Conservation (phyloP, 2,888 invertebrate genomes). For the Tetranychus piercei region DNA sequence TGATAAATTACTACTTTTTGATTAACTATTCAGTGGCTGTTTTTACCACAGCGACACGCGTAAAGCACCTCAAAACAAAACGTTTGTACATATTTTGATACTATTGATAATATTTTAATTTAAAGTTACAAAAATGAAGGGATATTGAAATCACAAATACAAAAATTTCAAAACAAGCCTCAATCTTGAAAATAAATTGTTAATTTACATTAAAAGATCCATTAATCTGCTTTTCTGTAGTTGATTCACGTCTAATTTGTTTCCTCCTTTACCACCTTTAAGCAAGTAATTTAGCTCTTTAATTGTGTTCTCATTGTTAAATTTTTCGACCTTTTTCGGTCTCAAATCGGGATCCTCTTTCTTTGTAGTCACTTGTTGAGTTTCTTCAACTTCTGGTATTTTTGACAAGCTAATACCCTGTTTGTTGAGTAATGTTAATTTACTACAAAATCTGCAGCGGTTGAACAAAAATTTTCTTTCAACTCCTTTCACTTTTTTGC, state of each 20-base stretch:
- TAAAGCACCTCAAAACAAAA: too few species aligned
- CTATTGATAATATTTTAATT: too few species aligned
- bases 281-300: not conserved
- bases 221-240: not conserved
- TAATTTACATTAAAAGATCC: not conserved
- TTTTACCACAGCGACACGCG: too few species aligned
- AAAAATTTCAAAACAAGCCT: too few species aligned
- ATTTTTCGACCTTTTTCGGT: not conserved
- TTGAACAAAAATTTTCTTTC: not conserved
- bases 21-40: too few species aligned
- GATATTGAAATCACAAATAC: too few species aligned
- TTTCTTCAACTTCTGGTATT: not conserved
- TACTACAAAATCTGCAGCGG: not conserved
- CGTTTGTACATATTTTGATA: too few species aligned
- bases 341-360: not conserved
- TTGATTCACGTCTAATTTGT: not conserved
- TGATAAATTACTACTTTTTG: too few species aligned
- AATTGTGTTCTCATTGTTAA: not conserved
- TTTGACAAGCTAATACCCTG: not conserved
- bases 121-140: too few species aligned
- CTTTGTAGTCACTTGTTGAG: not conserved
- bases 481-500: not conserved
- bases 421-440: not conserved
- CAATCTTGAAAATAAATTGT: too few species aligned
- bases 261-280: not conserved